phyloP scores from a whole-genome alignment of 2,888 invertebrate genomes.

The Hipparchia semele region DNA sequence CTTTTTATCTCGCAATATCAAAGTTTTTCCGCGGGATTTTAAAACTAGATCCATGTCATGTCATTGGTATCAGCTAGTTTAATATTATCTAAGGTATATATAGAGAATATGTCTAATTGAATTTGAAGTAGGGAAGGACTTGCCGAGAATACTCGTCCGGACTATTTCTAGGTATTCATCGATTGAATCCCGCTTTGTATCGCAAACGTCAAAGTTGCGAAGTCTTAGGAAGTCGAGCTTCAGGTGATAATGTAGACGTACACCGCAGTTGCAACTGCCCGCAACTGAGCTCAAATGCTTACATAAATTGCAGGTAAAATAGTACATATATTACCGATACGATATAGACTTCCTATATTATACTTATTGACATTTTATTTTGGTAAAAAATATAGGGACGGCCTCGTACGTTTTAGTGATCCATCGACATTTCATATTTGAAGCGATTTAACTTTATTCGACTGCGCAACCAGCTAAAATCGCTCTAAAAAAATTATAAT shows the following conservation, averaged over 20 bases:
- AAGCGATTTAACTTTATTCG: too few relatives aligned
- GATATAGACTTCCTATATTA: not conserved
- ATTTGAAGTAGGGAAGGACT: not conserved
- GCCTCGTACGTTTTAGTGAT: too few relatives aligned
- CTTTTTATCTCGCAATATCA: too few relatives aligned
- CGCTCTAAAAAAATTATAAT: too few relatives aligned
- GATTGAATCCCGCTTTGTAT: slow-evolving; percentile 63
- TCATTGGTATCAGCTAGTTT: too few relatives aligned
- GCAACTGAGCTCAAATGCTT: slow-evolving; percentile 17
- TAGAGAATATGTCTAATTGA: slow-evolving; percentile 10
- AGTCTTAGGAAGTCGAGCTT: slow-evolving; percentile 78
- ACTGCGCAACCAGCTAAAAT: too few relatives aligned
- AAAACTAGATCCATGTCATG: too few relatives aligned
- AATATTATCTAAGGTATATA: not conserved
- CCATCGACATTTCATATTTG: too few relatives aligned
- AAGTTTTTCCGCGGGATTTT: too few relatives aligned
- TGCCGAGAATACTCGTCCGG: slow-evolving; percentile 6
- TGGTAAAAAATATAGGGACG: not conserved
- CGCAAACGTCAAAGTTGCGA: slow-evolving; percentile 76
- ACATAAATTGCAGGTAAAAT: not conserved
- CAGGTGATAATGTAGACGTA: slow-evolving; percentile 83
- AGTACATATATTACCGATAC: not conserved
- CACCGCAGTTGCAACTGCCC: slow-evolving; percentile 48
- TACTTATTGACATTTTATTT: not conserved
- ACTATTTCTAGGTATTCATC: slow-evolving; percentile 56